These are phyloP conservation scores for Ctenomys sociabilis DNA, from an alignment of 2,113 vertebrate species.

Conservation along the genomic window DNA sequence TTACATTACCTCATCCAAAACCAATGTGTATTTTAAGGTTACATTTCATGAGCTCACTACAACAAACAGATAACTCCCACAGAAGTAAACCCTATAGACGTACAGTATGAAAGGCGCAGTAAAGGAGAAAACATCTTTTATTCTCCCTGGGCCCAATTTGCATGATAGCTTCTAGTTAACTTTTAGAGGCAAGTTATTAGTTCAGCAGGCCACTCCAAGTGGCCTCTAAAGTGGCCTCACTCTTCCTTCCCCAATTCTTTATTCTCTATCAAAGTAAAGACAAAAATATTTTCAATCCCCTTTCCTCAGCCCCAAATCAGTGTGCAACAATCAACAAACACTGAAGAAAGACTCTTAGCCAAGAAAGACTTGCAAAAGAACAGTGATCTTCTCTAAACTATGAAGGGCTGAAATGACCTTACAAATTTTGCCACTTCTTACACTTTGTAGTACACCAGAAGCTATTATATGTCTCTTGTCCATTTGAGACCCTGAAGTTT, in stretches of 20 bases:
- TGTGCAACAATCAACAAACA: background rate
- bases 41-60: background rate
- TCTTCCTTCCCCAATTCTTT: background rate
- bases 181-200: constrained; percentile 17
- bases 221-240: background rate
- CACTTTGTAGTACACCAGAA: background rate
- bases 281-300: background rate
- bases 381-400: background rate
- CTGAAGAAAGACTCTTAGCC: background rate
- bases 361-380: constrained; percentile 9
- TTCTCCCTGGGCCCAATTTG: constrained; percentile 18
- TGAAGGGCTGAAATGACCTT: background rate
- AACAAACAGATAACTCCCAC: constrained; percentile 14
- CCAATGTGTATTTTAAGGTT: background rate
- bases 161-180: background rate
- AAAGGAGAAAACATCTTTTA: constrained; percentile 47
- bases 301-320: background rate
- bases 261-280: constrained; percentile 30
- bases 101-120: background rate
- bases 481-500: constrained; percentile 36
- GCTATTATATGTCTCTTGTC: background rate
- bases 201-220: background rate
- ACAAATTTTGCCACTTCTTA: background rate
- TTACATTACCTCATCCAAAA: background rate
- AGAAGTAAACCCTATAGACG: background rate